A percentile compares a stretch with the other conserved stretches of the same genome.
Evolutionary conservation across 2,113 vertebrate genomes (phyloP).

Genomic region (Daphoenositta chrysoptera): DNA sequence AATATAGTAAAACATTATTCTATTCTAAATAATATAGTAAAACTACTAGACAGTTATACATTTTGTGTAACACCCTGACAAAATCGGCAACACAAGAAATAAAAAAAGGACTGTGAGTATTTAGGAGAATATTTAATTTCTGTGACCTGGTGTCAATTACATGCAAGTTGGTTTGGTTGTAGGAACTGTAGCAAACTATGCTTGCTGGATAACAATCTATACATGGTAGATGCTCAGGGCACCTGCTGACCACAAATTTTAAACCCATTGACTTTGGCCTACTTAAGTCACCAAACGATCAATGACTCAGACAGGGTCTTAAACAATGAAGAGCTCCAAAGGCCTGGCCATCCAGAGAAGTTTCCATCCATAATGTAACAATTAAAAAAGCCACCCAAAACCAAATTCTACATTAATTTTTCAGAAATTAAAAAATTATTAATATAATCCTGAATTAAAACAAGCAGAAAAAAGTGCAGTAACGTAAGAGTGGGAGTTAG

Average conservation of each 20-base stretch:
- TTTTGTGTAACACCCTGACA: not conserved
- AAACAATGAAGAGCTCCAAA: not conserved
- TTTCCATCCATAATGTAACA: not conserved
- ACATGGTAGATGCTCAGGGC: not conserved
- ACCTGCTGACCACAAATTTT: not conserved
- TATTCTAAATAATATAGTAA: not conserved
- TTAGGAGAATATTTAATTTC: not conserved
- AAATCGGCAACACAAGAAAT: not conserved
- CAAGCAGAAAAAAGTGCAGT: not conserved
- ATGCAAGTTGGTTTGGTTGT: not conserved
- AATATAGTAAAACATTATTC: not conserved
- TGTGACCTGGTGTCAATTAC: not conserved
- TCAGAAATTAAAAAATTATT: not conserved
- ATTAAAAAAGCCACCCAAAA: not conserved
- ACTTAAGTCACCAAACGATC: not conserved
- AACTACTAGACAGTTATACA: not conserved
- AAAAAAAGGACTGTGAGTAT: not conserved
- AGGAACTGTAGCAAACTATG: not conserved
- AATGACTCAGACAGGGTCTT: not conserved
- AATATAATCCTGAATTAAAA: not conserved
- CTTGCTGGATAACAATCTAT: not conserved
- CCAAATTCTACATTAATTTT: not conserved
- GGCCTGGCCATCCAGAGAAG: not conserved
- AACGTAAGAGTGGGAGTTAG: not conserved
- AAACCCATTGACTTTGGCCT: not conserved